Percentiles rank a stretch among this genome's conserved stretches.
These are phyloP conservation scores for Bufo bufo DNA, from an alignment of 2,113 vertebrate genomes.

Conservation along the genomic window DNA sequence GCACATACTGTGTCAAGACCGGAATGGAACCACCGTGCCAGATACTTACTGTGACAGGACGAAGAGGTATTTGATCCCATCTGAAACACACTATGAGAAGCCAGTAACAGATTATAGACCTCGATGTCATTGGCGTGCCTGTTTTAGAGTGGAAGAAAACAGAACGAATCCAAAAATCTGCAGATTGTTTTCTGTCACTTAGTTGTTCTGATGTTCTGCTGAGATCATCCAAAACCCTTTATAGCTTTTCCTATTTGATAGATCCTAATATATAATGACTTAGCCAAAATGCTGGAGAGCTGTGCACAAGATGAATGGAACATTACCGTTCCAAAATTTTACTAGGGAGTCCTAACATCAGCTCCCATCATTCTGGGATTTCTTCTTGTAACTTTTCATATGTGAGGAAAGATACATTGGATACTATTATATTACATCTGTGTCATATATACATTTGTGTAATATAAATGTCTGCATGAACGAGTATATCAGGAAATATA, in stretches of 20 bases:
- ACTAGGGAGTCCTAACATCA: not conserved
- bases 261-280: constrained; percentile 8
- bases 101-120: constrained; percentile 39
- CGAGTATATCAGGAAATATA: not conserved
- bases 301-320: not conserved
- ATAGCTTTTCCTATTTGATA: constrained; percentile 22
- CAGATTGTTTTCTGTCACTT: constrained; percentile 41
- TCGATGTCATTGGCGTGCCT: not conserved
- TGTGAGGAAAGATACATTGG: not conserved
- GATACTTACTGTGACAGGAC: constrained; percentile 70
- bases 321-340: not conserved
- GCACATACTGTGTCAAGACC: constrained; percentile 71
- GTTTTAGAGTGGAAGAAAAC: constrained; percentile 29
- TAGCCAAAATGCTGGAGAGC: not conserved
- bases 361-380: not conserved
- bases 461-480: not conserved
- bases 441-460: not conserved
- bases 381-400: not conserved
- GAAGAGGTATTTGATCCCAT: constrained; percentile 73
- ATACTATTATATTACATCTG: not conserved
- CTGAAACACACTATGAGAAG: not conserved
- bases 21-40: constrained; percentile 70
- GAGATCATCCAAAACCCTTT: constrained; percentile 37
- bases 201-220: constrained; percentile 32
- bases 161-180: constrained; percentile 25